phyloP scores from a whole-genome alignment of 2,113 vertebrate genomes.

The Macrotis lagotis region DNA sequence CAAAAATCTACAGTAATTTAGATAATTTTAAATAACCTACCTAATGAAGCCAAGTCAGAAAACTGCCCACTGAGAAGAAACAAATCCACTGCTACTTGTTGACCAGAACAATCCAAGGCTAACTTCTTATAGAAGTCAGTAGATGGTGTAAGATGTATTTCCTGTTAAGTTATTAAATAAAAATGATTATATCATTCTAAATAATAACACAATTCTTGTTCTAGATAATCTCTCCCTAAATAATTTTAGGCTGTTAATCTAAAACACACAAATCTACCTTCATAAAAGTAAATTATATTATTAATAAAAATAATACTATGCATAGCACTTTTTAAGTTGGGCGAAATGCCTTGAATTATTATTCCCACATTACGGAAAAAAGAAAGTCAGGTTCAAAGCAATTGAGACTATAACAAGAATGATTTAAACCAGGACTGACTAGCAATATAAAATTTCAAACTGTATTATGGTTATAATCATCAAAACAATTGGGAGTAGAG shows the following conservation, averaged over 20 bases:
- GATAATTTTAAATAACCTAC: conserved; percentile 80
- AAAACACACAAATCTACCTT: background rate
- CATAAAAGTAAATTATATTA: background rate
- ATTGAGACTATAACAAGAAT: background rate
- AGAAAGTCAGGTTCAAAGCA: background rate
- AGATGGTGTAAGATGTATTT: conserved; percentile 93
- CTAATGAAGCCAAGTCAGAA: conserved; percentile 95
- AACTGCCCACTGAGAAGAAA: conserved; percentile 96
- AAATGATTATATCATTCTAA: conserved; percentile 38
- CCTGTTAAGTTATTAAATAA: conserved; percentile 82
- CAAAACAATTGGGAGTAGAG: background rate
- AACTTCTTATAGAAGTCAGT: conserved; percentile 99
- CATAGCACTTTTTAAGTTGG: background rate
- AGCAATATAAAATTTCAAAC: background rate
- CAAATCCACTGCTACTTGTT: conserved; percentile 96
- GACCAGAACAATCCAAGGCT: conserved; percentile 97
- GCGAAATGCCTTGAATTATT: background rate
- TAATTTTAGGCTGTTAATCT: background rate
- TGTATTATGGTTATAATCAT: background rate
- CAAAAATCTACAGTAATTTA: conserved; percentile 34
- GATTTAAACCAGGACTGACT: background rate
- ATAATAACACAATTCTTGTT: background rate
- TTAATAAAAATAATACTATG: background rate
- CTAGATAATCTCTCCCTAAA: background rate
- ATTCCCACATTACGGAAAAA: background rate